Evolutionary conservation across 2,888 invertebrate genomes (phyloP).

Genomic region (Scaptomyza caliginosa): DNA sequence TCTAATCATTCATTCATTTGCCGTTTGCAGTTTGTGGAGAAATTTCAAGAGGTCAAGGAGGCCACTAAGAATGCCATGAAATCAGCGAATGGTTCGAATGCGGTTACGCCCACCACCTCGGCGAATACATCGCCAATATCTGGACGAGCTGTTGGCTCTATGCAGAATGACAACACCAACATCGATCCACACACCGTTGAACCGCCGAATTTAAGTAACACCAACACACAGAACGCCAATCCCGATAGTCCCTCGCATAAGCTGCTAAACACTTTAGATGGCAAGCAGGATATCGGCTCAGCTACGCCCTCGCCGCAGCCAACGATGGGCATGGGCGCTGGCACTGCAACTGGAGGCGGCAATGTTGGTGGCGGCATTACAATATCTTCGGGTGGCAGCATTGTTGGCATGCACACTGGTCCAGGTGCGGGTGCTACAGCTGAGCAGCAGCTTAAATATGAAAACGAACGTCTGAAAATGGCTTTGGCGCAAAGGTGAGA

Average conservation of each 20-base stretch:
- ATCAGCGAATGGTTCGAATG: slow-evolving; percentile 87
- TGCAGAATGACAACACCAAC: slow-evolving; percentile 84
- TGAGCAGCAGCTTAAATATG: slow-evolving; percentile 96
- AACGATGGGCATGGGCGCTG: slow-evolving; percentile 44
- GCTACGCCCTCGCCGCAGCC: slow-evolving; percentile 82
- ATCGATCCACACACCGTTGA: slow-evolving; percentile 85
- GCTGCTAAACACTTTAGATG: slow-evolving; percentile 69
- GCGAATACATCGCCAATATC: slow-evolving; percentile 95
- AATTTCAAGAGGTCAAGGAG: slow-evolving; percentile 99
- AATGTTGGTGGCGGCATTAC: slow-evolving; percentile 52
- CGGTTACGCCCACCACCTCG: slow-evolving; percentile 93
- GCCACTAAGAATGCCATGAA: slow-evolving; percentile 92
- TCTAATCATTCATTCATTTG: neutral
- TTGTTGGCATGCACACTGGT: slow-evolving; percentile 77
- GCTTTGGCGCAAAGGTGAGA: slow-evolving; percentile 96
- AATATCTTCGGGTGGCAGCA: slow-evolving; percentile 76
- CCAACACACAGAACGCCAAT: slow-evolving; percentile 86
- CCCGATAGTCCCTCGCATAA: slow-evolving; percentile 84
- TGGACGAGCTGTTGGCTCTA: slow-evolving; percentile 86
- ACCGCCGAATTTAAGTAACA: slow-evolving; percentile 85
- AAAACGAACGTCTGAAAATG: slow-evolving; percentile 97
- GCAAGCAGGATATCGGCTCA: slow-evolving; percentile 68
- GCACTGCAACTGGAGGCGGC: slow-evolving; percentile 18
- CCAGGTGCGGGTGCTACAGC: slow-evolving; percentile 79
- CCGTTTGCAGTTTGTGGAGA: slow-evolving; percentile 91